phyloP scores from a whole-genome alignment of 2,113 vertebrate species.

The Morphnarchus princeps region DNA sequence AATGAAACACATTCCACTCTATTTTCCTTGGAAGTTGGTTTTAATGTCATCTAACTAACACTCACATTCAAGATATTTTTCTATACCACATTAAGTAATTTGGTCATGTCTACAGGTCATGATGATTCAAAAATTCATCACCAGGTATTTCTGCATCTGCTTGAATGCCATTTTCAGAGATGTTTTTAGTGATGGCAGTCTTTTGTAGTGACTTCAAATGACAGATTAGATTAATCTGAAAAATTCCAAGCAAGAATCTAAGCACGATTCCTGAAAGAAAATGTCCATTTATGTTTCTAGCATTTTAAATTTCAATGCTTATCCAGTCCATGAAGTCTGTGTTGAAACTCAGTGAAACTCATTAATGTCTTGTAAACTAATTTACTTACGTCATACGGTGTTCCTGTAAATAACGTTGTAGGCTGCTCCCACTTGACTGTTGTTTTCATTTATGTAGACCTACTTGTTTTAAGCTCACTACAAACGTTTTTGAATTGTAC shows the following conservation, averaged over 20 bases:
- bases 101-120: neutral
- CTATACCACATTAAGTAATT: neutral
- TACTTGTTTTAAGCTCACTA: neutral
- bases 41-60: neutral
- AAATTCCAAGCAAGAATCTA: neutral
- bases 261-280: neutral
- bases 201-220: neutral
- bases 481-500: neutral
- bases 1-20: neutral
- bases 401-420: neutral
- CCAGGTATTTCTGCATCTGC: neutral
- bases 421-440: neutral
- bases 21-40: neutral
- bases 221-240: neutral
- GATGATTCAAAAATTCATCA: neutral
- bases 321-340: neutral
- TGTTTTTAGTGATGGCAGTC: neutral
- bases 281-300: neutral
- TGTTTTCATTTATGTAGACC: neutral
- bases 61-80: neutral
- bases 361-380: neutral
- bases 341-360: neutral
- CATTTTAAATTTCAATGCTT: neutral
- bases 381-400: neutral
- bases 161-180: neutral